Conservation (phyloP, 2,797 vertebrate species). For the Sebastes paucispinis region DNA sequence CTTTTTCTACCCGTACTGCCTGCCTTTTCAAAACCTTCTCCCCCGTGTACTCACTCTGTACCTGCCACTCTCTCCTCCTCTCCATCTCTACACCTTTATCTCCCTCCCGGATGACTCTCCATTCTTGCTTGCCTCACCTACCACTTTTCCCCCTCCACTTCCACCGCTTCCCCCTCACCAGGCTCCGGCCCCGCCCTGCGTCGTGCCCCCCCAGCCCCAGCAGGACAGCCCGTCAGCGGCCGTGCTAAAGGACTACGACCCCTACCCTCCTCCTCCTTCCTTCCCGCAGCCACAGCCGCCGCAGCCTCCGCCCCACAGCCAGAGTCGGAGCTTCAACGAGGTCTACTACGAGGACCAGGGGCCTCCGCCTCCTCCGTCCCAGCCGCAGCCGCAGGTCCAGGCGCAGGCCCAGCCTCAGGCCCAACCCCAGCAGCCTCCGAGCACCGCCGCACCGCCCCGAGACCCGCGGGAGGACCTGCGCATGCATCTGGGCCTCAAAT, state of each 20-base stretch:
- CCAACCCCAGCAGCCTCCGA: slow-evolving; percentile 82
- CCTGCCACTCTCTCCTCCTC: slow-evolving; percentile 27
- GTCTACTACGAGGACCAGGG: slow-evolving; percentile 76
- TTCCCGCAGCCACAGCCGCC: slow-evolving; percentile 78
- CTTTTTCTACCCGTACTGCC: slow-evolving; percentile 32
- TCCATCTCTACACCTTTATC: slow-evolving; percentile 21
- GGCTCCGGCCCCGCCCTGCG: slow-evolving; percentile 69
- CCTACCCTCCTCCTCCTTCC: slow-evolving; percentile 78
- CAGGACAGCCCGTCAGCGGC: slow-evolving; percentile 73
- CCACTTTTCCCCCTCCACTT: background rate
- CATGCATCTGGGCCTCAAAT: slow-evolving; percentile 99
- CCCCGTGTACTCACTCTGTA: slow-evolving; percentile 38
- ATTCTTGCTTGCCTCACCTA: background rate
- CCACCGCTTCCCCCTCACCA: slow-evolving; percentile 30
- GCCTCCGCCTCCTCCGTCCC: slow-evolving; percentile 52
- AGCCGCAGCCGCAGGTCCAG: slow-evolving; percentile 77
- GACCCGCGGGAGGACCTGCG: slow-evolving; percentile 87
- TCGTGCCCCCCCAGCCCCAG: slow-evolving; percentile 70
- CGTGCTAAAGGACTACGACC: slow-evolving; percentile 79
- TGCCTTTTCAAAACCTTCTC: slow-evolving; percentile 45
- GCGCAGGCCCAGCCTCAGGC: slow-evolving; percentile 80
- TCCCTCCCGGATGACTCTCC: slow-evolving; percentile 8
- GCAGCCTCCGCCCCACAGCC: slow-evolving; percentile 77
- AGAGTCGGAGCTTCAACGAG: slow-evolving; percentile 76
- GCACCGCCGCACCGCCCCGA: slow-evolving; percentile 81